Evolutionary conservation across 2,888 invertebrate species (phyloP), one percentile per base, ranked within the genome.

Genomic region (Dryocosmus kuriphilus): DNA sequence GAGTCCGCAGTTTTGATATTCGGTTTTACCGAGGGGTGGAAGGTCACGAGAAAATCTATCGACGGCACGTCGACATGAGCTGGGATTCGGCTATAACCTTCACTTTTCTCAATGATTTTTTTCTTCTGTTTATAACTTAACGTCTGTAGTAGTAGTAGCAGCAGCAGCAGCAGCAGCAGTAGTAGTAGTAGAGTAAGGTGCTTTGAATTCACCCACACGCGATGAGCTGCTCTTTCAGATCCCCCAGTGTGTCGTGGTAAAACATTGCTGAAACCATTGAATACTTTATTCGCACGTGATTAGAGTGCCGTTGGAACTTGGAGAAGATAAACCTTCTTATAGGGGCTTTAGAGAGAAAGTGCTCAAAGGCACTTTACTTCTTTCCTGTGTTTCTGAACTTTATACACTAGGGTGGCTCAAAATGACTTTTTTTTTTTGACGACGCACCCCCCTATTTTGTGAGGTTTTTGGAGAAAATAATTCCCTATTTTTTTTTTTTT

Each of bases 31-130:
- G 51, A 51, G 71, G 71, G 71, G 71, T 71, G 51, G 71, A 71
- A 71, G 71, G 71, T 71, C 71, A 71, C 71, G 51, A 71, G 71
- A 71, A 71, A 71, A 71, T 71, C 46, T 71, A 71, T 71, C 71
- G 71, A 71, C 71, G 71, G 71, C 71, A 51, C 51, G 51, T 71
- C 71, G 71, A 71, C 71, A 71, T 51, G 51, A 71, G 27, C 27
- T 51, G 71, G 46, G 46, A 46, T 71, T 51, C 71, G 19, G 51
- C 46, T 30, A 30, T 46, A 51, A 71, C 4, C 71, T 51, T n/a
- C 19, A n/a, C 30, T 51, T 32, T 30, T 30, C 38, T 51, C 27
- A 71, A 71, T 51, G 1, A 71, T 51, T 51, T 71, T 67, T 30
- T 30, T 41, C 38, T 27, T n/a, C 8, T 65, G 38, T 38, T 51